A percentile compares a stretch with the other conserved stretches of the same genome.
Conservation (phyloP, 2,888 invertebrate genomes). For the Eucriotettix oculatus region DNA sequence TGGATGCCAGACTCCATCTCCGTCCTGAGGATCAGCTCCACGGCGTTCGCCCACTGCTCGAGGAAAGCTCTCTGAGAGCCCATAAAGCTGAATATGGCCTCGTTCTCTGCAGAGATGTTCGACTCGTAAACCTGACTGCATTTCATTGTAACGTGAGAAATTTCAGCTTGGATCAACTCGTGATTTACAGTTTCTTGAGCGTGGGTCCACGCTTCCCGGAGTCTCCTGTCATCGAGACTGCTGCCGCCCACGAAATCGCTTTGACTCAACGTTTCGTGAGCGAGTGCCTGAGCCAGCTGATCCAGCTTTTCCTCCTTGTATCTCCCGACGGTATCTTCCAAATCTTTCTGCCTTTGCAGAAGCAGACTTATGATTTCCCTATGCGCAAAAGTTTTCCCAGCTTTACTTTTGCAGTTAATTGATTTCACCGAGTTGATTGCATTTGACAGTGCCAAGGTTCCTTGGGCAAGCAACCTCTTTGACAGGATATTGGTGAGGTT, state of each 20-base stretch:
- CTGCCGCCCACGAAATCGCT: conserved; percentile 17
- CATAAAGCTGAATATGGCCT: conserved; percentile 39
- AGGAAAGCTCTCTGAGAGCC: conserved; percentile 50
- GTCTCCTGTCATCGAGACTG: conserved; percentile 39
- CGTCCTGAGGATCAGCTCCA: conserved; percentile 49
- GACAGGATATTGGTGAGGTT: conserved; percentile 61
- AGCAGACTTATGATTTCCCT: conserved; percentile 29
- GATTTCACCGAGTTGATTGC: background rate
- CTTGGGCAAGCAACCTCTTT: conserved; percentile 31
- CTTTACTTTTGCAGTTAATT: background rate
- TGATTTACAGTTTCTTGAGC: conserved; percentile 59
- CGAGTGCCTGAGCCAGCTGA: conserved; percentile 51
- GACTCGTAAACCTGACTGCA: conserved; percentile 53
- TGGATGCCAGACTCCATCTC: conserved; percentile 55
- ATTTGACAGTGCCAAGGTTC: conserved; percentile 33
- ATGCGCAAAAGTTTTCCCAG: conserved; percentile 18
- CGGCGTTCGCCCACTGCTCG: conserved; percentile 59
- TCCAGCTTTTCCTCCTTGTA: conserved; percentile 53
- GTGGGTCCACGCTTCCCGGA: conserved; percentile 57
- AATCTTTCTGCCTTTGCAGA: conserved; percentile 38
- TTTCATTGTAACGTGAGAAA: conserved; percentile 51
- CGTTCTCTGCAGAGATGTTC: conserved; percentile 33
- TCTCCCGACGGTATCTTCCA: conserved; percentile 39
- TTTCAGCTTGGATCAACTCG: conserved; percentile 60
- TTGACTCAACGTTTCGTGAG: conserved; percentile 48